Evolutionary conservation across 2,113 vertebrate genomes (phyloP).

Genomic region (Sinocyclocheilus anophthalmus): DNA sequence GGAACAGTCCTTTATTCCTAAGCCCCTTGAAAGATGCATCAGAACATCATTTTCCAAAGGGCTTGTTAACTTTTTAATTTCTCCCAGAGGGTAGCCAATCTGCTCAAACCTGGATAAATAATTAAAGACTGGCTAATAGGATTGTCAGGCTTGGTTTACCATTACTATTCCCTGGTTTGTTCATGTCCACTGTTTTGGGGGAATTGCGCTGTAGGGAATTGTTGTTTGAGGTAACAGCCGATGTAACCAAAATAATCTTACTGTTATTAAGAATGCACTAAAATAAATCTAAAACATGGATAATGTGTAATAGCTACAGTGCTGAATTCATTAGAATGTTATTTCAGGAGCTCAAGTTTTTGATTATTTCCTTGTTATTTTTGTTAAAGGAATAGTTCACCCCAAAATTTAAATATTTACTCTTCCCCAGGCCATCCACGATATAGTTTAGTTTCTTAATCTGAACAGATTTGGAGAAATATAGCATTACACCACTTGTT

Average conservation of each 20-base stretch:
- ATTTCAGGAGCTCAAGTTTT: not conserved
- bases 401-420: not conserved
- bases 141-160: slow-evolving; percentile 52
- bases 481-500: not conserved
- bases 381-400: not conserved
- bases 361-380: not conserved
- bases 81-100: slow-evolving; percentile 49
- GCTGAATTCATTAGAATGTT: not conserved
- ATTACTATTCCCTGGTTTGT: slow-evolving; percentile 38
- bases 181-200: slow-evolving; percentile 13
- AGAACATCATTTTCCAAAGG: slow-evolving; percentile 41
- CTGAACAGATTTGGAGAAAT: not conserved
- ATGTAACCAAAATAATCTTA: not conserved
- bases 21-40: slow-evolving; percentile 32
- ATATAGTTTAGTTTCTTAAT: not conserved
- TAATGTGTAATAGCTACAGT: not conserved
- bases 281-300: not conserved
- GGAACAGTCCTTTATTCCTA: slow-evolving; percentile 13
- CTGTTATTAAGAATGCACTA: not conserved
- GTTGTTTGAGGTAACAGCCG: not conserved
- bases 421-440: not conserved
- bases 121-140: slow-evolving; percentile 43
- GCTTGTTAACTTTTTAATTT: slow-evolving; percentile 52
- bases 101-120: slow-evolving; percentile 47
- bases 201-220: slow-evolving; percentile 24